Evolutionary conservation across 2,113 vertebrate species (phyloP).

Genomic region (Oriolus oriolus): DNA sequence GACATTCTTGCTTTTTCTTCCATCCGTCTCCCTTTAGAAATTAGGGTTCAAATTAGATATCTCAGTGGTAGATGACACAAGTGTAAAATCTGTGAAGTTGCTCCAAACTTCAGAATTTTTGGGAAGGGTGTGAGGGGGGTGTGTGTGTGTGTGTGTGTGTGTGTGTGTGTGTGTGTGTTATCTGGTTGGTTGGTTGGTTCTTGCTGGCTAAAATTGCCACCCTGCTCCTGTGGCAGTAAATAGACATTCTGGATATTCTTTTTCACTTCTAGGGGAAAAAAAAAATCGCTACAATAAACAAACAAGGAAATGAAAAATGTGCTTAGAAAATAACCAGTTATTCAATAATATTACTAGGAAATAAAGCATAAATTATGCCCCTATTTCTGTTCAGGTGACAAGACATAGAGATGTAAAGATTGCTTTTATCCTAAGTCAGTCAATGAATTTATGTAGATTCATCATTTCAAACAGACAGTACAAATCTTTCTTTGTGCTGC

Average conservation of each 20-base stretch:
- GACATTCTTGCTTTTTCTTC: neutral
- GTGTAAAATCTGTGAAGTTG: neutral
- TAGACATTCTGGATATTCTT: neutral
- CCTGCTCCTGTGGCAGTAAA: neutral
- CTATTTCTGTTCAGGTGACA: constrained; percentile 10
- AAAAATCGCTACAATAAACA: neutral
- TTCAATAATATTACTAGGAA: neutral
- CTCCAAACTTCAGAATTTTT: neutral
- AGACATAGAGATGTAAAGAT: neutral
- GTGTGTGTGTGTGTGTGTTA: neutral
- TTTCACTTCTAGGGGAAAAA: neutral
- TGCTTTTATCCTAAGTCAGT: constrained; percentile 48
- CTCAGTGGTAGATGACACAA: neutral
- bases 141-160: too few relatives aligned
- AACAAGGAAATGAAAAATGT: neutral
- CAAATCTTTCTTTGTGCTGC: constrained; percentile 28
- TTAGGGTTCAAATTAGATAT: neutral
- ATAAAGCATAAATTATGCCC: neutral
- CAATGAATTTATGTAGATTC: constrained; percentile 49
- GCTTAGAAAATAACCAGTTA: constrained; percentile 5
- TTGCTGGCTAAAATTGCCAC: neutral
- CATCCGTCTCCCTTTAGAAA: neutral
- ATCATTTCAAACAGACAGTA: constrained; percentile 32
- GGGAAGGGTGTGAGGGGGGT: too few relatives aligned
- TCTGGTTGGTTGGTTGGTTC: neutral